Evolutionary conservation across 2,888 invertebrate species (phyloP).

Genomic region (Gasteruption jaculator): DNA sequence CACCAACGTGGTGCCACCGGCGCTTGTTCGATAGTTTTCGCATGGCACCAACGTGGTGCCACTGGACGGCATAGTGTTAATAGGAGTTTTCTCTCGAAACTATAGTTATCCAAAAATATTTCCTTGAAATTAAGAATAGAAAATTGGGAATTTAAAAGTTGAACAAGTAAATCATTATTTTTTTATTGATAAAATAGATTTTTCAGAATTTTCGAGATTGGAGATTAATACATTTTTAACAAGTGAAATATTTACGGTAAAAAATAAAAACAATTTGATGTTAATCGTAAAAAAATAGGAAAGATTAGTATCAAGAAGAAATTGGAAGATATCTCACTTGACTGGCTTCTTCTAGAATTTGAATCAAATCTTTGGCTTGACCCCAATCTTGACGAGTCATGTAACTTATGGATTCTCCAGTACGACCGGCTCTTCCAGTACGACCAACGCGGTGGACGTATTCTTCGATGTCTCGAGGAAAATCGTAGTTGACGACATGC

Average conservation of each 20-base stretch:
- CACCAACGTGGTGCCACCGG: too few relatives aligned
- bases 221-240: too few relatives aligned
- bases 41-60: too few relatives aligned
- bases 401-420: slow-evolving; percentile 78
- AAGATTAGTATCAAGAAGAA: too few relatives aligned
- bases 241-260: too few relatives aligned
- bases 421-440: slow-evolving; percentile 87
- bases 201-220: slow-evolving; percentile 5
- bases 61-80: too few relatives aligned
- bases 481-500: slow-evolving; percentile 88
- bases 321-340: slow-evolving; percentile 52
- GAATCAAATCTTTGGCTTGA: slow-evolving; percentile 75
- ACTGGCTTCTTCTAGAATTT: slow-evolving; percentile 80
- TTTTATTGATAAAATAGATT: not conserved
- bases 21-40: too few relatives aligned
- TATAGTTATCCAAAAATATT: too few relatives aligned
- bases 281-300: not conserved
- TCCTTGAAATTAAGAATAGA: slow-evolving; percentile 2
- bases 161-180: not conserved
- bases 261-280: too few relatives aligned
- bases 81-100: too few relatives aligned
- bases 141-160: not conserved
- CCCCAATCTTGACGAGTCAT: slow-evolving; percentile 79
- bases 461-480: slow-evolving; percentile 91
- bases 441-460: slow-evolving; percentile 95